phyloP scores from a whole-genome alignment of 2,888 invertebrate genomes.

The Pyrrhia umbra region DNA sequence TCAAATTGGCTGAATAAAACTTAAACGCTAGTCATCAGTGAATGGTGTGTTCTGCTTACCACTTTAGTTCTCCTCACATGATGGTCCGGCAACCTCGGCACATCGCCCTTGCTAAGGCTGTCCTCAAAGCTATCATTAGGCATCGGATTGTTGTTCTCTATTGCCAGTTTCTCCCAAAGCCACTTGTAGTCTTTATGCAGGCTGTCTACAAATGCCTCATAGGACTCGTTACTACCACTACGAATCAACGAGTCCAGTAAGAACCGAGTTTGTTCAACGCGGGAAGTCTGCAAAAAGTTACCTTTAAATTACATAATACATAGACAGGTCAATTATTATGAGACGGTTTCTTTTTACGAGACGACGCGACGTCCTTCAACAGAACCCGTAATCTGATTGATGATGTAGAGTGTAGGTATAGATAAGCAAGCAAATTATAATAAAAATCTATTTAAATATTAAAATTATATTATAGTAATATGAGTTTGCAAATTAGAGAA shows the following conservation, averaged over 20 bases:
- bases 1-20: too few relatives aligned
- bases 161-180: slow-evolving; percentile 88
- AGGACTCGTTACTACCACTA: slow-evolving; percentile 84
- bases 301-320: slow-evolving; percentile 1
- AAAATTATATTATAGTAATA: not conserved
- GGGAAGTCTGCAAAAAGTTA: slow-evolving; percentile 75
- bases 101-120: slow-evolving; percentile 89
- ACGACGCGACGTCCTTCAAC: slow-evolving; percentile 3
- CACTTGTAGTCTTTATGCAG: slow-evolving; percentile 90
- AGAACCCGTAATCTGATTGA: slow-evolving; percentile 17
- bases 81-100: slow-evolving; percentile 89
- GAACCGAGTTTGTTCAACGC: slow-evolving; percentile 78
- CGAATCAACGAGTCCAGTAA: slow-evolving; percentile 82
- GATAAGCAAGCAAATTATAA: not conserved
- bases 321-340: not conserved
- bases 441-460: not conserved
- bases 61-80: slow-evolving; percentile 86
- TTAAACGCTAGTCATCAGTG: slow-evolving; percentile 1
- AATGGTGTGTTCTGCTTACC: slow-evolving; percentile 75
- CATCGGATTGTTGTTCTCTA: slow-evolving; percentile 74
- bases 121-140: slow-evolving; percentile 86
- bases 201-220: slow-evolving; percentile 89
- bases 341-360: slow-evolving; percentile 1
- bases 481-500: too few relatives aligned
- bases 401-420: not conserved